Base-by-base conservation (phyloP, 2,797 vertebrate species). In the Odontamblyopus rebecca region DNA sequence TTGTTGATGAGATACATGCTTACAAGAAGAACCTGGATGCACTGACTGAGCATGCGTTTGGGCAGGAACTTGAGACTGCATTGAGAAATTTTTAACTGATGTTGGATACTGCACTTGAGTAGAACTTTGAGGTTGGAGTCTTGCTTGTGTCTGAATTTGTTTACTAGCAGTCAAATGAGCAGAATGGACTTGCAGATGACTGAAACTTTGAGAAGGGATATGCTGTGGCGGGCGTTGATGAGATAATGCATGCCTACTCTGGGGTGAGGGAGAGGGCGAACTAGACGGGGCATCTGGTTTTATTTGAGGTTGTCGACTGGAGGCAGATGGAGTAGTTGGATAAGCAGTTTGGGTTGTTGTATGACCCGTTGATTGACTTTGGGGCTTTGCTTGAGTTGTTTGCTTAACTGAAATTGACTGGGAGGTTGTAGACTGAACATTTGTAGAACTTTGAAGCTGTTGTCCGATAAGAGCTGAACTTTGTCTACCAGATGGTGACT, bases 221-320 rank as follows among this genome's bases (percentile, higher is more conserved):
- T 50, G 68, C 61, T 63, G 61, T 41, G 61, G 61, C 1, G 61
- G 61, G 19, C 61, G 61, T 41, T 63, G 61, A 41, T 63, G 61
- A 35, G 61, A 63, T 41, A 63, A 63, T 38, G 61, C 61, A 63
- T 63, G 61, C n/a, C 61, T 63, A 63, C 61, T 63, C n/a, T 38
- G 35, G 19, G 32, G 32, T 63, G 61, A 63, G 2, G 32, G 61
- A 23, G 61, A 29, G 57, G 57, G 27, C 3, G 15, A 41, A 38
- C 35, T 50, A 48, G 41, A 16, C 23, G 2, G 15, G 26, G 13
- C 12, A 13, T 50, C 38, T 6, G 4, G 23, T 48, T 64, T 44
- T 15, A 48, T 48, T 48, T 65, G 63, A 27, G 63, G 41, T 65
- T 50, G 63, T 50, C 23, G 41, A 65, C 41, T 26, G 13, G 63